These are phyloP conservation scores for Drosophila anomelani DNA, from an alignment of 2,888 invertebrate species.

Conservation along the genomic window DNA sequence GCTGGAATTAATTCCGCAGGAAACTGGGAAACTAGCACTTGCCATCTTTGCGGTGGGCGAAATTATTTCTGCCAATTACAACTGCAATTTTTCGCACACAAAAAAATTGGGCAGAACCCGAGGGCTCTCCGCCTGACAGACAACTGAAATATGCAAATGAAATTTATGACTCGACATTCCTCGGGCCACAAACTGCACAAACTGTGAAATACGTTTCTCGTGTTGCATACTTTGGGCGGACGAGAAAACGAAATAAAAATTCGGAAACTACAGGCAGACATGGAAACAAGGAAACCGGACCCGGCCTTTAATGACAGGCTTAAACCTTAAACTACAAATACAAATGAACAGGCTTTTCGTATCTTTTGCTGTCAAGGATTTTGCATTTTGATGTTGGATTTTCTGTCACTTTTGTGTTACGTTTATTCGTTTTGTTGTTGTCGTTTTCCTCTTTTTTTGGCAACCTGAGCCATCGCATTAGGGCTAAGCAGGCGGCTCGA, in stretches of 20 bases:
- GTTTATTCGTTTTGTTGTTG: constrained; percentile 19
- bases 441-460: constrained; percentile 16
- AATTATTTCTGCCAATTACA: constrained; percentile 64
- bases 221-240: constrained; percentile 52
- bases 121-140: constrained; percentile 24
- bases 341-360: constrained; percentile 28
- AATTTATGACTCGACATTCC: constrained; percentile 57
- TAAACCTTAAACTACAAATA: constrained; percentile 48
- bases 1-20: constrained; percentile 2
- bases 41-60: constrained; percentile 16
- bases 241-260: constrained; percentile 9
- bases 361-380: constrained; percentile 43
- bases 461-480: constrained; percentile 42
- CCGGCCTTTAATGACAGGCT: constrained; percentile 34
- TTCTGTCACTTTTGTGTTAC: constrained; percentile 42
- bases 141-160: constrained; percentile 60
- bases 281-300: constrained; percentile 11
- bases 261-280: not conserved
- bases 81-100: constrained; percentile 56
- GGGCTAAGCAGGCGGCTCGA: constrained; percentile 45
- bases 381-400: constrained; percentile 48
- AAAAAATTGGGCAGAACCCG: constrained; percentile 8
- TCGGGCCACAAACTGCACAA: constrained; percentile 38
- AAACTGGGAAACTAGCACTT: constrained; percentile 34
- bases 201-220: constrained; percentile 43